Evolutionary conservation across 2,113 vertebrate species (phyloP).

Genomic region (Rhinopithecus roxellana): DNA sequence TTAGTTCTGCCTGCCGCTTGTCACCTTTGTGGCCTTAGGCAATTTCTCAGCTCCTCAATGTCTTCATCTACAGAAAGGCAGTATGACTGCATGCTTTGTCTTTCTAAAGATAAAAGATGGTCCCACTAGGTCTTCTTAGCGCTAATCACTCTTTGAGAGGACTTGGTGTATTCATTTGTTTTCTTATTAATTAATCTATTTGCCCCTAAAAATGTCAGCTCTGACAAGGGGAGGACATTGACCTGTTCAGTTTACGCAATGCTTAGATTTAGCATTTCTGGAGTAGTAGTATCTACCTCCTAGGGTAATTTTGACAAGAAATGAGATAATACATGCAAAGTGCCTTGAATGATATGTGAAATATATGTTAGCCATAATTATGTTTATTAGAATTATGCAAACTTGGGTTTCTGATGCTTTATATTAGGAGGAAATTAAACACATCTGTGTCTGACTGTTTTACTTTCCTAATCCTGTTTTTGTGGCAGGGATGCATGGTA

Average conservation of each 20-base stretch:
- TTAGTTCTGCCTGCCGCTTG: not conserved
- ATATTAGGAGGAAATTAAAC: not conserved
- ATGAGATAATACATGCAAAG: not conserved
- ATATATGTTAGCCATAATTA: not conserved
- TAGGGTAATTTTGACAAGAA: not conserved
- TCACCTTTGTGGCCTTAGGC: no score
- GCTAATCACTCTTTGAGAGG: not conserved
- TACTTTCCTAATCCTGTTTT: not conserved
- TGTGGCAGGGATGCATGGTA: not conserved
- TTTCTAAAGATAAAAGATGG: not conserved
- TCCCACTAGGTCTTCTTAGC: not conserved
- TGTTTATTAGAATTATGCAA: not conserved
- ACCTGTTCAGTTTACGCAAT: no score
- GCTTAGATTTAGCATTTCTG: not conserved
- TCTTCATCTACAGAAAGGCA: not conserved
- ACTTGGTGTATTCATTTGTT: not conserved
- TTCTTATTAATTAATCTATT: not conserved
- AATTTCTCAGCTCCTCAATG: not conserved
- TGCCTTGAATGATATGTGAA: not conserved
- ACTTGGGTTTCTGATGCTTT: not conserved
- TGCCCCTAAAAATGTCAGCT: not conserved
- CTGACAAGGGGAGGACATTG: not conserved
- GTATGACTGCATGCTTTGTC: accelerated
- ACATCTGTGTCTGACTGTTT: not conserved
- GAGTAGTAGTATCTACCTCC: accelerated